Conservation (phyloP, 2,888 invertebrate genomes). For the Cryptocephalus moraei region DNA sequence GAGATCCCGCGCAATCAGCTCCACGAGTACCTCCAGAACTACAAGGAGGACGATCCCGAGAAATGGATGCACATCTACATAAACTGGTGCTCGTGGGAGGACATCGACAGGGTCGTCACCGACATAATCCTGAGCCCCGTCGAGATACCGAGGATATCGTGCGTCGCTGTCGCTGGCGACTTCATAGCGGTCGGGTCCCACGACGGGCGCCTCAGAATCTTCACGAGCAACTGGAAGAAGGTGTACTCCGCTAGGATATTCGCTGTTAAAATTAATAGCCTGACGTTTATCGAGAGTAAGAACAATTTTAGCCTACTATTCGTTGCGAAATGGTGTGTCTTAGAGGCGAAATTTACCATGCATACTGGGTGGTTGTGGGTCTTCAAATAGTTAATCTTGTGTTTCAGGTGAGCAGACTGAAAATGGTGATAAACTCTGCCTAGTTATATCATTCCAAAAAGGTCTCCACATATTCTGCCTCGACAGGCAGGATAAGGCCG, state of each 20-base stretch:
- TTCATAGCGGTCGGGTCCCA: conserved; percentile 33
- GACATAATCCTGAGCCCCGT: conserved; percentile 28
- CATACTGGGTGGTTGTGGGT: too few species aligned
- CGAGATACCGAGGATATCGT: conserved; percentile 30
- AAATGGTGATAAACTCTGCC: conserved; percentile 14
- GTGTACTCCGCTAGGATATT: conserved; percentile 25
- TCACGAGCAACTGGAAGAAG: conserved; percentile 26
- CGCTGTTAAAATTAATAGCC: conserved; percentile 28
- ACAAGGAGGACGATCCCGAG: conserved; percentile 19
- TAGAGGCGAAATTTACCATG: too few species aligned
- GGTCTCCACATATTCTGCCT: conserved; percentile 19
- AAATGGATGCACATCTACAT: conserved; percentile 31
- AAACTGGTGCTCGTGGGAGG: conserved; percentile 33
- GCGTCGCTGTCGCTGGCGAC: conserved; percentile 29
- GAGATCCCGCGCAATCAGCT: conserved; percentile 33
- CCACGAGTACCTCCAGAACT: conserved; percentile 29
- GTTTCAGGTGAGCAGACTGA: conserved; percentile 17
- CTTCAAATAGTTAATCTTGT: not conserved
- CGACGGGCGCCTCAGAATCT: conserved; percentile 31
- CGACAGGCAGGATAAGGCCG: conserved; percentile 16
- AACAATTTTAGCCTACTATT: too few species aligned
- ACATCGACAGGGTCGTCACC: conserved; percentile 26
- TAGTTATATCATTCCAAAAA: conserved; percentile 23
- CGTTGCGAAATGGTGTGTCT: too few species aligned
- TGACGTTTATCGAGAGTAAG: conserved; percentile 27